Evolutionary conservation across 64 coral and sea anemone species (phyloP).

Genomic region (Astreopora myriophthalma): DNA sequence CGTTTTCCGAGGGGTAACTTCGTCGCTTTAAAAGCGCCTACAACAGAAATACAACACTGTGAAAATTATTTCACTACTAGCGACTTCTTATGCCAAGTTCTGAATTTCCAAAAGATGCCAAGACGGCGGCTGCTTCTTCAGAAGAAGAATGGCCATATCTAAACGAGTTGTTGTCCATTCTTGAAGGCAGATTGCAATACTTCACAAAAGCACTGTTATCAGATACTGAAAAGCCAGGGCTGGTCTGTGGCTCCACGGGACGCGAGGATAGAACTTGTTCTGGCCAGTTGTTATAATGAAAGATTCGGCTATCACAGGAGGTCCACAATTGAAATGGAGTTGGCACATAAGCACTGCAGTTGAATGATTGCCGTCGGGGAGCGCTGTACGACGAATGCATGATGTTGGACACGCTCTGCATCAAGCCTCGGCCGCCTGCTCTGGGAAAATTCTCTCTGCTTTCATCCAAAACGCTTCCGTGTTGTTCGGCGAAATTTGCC

Average conservation of each 20-base stretch:
- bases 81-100: not conserved
- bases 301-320: not conserved
- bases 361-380: not conserved
- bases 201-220: conserved; percentile 35
- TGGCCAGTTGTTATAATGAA: not conserved
- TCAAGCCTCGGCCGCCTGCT: not conserved
- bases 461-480: not conserved
- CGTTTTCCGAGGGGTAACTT: no score
- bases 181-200: not conserved
- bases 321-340: conserved; percentile 14
- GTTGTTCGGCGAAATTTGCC: not conserved
- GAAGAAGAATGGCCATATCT: not conserved
- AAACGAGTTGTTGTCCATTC: not conserved
- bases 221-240: not conserved
- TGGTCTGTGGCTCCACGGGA: not conserved
- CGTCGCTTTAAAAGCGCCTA: no score
- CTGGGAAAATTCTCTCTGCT: not conserved
- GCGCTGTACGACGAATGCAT: not conserved
- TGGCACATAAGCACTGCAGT: conserved; percentile 18
- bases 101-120: conserved; percentile 29
- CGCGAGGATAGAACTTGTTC: not conserved
- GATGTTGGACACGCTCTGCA: conserved; percentile 28
- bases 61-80: not conserved
- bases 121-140: not conserved
- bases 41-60: no score